These are phyloP conservation scores for Thamnophis elegans DNA, from an alignment of 2,797 vertebrate genomes.

Conservation along the genomic window DNA sequence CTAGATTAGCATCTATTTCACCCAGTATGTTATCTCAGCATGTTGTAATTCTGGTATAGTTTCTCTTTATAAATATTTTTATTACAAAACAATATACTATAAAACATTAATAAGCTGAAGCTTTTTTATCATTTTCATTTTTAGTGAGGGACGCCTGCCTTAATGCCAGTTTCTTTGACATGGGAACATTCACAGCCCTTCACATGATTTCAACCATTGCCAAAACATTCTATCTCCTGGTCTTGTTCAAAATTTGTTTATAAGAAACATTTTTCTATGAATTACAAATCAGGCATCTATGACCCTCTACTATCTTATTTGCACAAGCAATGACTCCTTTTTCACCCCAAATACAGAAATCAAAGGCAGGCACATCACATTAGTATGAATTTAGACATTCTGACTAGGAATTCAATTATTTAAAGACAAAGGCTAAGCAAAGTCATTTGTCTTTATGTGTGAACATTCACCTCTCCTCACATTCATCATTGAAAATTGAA, in stretches of 20 bases:
- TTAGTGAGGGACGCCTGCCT: conserved; percentile 11
- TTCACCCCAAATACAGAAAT: conserved; percentile 8
- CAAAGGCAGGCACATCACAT: conserved; percentile 17
- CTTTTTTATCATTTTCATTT: conserved; percentile 8
- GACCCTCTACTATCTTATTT: conserved; percentile 21
- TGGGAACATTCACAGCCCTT: conserved; percentile 13
- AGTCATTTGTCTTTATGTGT: conserved; percentile 26
- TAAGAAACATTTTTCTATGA: neutral
- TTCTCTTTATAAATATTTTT: conserved; percentile 26
- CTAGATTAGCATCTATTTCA: conserved; percentile 39
- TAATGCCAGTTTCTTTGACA: neutral
- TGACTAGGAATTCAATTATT: conserved; percentile 23
- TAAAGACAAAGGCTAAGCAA: conserved; percentile 33
- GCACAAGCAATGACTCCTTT: neutral
- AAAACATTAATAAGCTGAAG: conserved; percentile 5
- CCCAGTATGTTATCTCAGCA: conserved; percentile 24
- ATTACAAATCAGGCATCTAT: conserved; percentile 21
- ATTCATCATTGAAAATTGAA: conserved; percentile 28
- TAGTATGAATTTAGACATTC: conserved; percentile 40
- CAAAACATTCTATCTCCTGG: neutral
- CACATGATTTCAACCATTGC: neutral
- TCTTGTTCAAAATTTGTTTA: conserved; percentile 1
- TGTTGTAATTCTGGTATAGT: conserved; percentile 21
- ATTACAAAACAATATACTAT: conserved; percentile 39
- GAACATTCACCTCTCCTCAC: neutral